phyloP scores from a whole-genome alignment of 2,113 vertebrate species.

The Microtus montanus region DNA sequence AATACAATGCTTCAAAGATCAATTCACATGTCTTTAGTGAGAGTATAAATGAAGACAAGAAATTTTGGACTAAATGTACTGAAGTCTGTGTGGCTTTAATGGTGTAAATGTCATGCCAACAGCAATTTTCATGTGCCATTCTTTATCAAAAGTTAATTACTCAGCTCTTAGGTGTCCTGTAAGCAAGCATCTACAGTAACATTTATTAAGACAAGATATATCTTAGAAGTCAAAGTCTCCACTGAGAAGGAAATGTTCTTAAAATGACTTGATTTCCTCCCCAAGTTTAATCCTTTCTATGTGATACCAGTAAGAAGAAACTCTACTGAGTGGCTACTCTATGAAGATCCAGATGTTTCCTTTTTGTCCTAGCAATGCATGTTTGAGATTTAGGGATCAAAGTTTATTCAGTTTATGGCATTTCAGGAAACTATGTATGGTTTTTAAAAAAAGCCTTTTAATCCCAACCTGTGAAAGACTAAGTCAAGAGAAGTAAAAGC shows the following conservation, averaged over 20 bases:
- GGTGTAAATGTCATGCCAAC: neutral
- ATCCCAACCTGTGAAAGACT: no score
- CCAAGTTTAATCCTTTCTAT: neutral
- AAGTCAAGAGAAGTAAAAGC: neutral
- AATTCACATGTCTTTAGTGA: neutral
- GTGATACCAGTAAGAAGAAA: neutral
- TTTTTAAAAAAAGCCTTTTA: neutral
- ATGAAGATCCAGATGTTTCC: neutral
- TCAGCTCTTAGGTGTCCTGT: neutral
- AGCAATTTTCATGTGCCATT: neutral
- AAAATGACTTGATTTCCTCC: neutral
- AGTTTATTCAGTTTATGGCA: neutral
- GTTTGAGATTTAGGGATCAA: neutral
- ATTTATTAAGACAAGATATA: neutral
- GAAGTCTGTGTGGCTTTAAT: neutral
- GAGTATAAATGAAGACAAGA: neutral
- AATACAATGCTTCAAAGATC: neutral
- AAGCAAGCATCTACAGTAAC: neutral
- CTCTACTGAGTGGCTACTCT: neutral
- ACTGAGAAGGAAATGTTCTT: neutral
- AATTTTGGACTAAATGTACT: neutral
- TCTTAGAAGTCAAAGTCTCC: neutral
- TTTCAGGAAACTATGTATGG: neutral
- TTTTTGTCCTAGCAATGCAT: neutral
- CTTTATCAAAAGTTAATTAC: neutral